Evolutionary conservation across 2,888 invertebrate species (phyloP), one percentile per base, ranked within the genome.

Genomic region (Chloromyia formosa): DNA sequence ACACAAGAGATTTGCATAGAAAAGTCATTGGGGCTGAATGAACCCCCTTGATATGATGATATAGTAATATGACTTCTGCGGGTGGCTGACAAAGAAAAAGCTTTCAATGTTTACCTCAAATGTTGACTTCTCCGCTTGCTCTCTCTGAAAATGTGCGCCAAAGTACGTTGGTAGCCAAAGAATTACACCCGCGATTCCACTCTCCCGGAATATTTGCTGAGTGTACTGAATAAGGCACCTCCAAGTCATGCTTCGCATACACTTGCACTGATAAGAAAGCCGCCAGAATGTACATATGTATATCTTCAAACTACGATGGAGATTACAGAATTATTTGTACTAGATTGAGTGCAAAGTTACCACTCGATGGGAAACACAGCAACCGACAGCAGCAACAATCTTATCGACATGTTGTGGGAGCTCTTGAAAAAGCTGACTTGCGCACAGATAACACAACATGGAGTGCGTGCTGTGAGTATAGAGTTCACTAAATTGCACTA

Each of bases 221-320:
- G 27, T 35, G 27, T 35, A 7, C 27, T 7, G 27, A 4, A n/a
- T n/a, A n/a, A n/a, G n/a, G n/a, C n/a, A 7, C 7, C 27, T 2
- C 7, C 27, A 35, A 35, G 27, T 22, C 66, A 49, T 22, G 45
- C 22, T 45, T 49, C 49, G 23, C 66, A 64, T 42, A 45, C 66
- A 66, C 23, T 45, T 22, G 66, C 45, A 49, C 45, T 66, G 66
- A 66, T 66, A 66, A 66, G 66, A 66, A 66, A 66, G 66, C 66
- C 66, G 45, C 45, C 49, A 40, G 18, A 22, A 22, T 49, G 42
- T 23, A 10, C 1, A 12, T 10, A 18, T 42, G 16, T 40, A 42
- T 35, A 22, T 12, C 10, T 22, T 66, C 3, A 12, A 18, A 23
- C 45, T 35, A 7, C 27, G 27, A 35, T 35, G 27, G 27, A 35